Base-by-base conservation (phyloP, 2,888 invertebrate species). In the Machimus atricapillus region DNA sequence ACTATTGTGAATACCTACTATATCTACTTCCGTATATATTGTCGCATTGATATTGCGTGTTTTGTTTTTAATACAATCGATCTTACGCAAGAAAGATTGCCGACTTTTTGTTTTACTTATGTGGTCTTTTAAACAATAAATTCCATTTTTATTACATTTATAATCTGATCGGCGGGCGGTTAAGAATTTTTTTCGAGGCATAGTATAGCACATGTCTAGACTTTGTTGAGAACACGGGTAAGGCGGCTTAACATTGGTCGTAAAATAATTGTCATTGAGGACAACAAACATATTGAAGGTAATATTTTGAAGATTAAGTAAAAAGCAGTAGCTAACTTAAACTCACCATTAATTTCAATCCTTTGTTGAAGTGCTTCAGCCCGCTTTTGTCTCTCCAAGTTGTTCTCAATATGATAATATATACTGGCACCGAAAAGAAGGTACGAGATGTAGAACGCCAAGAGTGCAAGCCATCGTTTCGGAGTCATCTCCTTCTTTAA, bases 351-450 rank as follows among this genome's bases (percentile, higher is more conserved):
- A 90, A 96, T 96, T 92, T 94, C 94, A 90, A 94, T 94, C 90
- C 95, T 94, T 92, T 95, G 95, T 89, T 93, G 92, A 90, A 94
- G 94, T 87, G 95, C 94, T 89, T 94, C 93, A 85, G 93, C 93
- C 81, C 95, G 94, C 89, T 94, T 93, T 88, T 94, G 93, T 82
- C 94, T 92, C 92, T 97, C 97, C 90, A 96, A 92, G 46, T 94
- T 94, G 90, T 95, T 95, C 93, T 97, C 97, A 90, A 97, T 95
- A 90, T 95, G 95, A 93, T 96, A 96, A 92, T 97, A 97, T 90
- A 97, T 96, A 89, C 95, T 95, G n/a, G 97, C 97, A 12, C 97
- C 97, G 88, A 97, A 94, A 90, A 97, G 93, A 89, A 97, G 93
- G 91, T 97, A 97, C 88, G 95, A 94, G 87, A 96, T 94, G 91